A percentile compares a stretch with the other conserved stretches of the same genome.
Evolutionary conservation across 2,888 invertebrate genomes (phyloP).

Genomic region (Drosophila crucigera): DNA sequence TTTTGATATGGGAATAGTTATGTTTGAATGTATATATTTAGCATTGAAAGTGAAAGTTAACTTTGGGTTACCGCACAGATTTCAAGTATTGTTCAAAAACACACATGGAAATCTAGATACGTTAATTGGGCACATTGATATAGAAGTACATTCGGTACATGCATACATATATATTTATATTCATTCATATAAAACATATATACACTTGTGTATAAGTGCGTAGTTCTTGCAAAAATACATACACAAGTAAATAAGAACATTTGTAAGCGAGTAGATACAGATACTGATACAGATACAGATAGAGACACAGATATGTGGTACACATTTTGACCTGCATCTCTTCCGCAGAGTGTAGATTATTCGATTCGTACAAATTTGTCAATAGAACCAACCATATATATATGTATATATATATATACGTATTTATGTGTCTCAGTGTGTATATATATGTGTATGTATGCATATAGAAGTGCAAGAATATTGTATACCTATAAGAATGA

Average conservation of each 20-base stretch:
- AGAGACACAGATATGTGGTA: neutral
- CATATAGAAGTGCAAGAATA: neutral
- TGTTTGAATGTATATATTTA: slow-evolving; percentile 6
- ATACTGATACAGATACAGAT: neutral
- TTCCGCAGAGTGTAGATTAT: neutral
- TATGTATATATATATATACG: neutral
- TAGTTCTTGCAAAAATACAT: neutral
- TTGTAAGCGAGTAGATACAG: neutral
- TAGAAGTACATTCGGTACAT: slow-evolving; percentile 20
- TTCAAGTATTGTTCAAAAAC: slow-evolving; percentile 45
- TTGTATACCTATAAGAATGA: slow-evolving; percentile 36
- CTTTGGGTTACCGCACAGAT: slow-evolving; percentile 75
- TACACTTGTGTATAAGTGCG: slow-evolving; percentile 18
- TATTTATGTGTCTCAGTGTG: neutral
- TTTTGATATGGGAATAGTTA: neutral
- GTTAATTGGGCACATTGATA: slow-evolving; percentile 67
- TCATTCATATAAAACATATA: slow-evolving; percentile 3
- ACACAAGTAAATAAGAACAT: neutral
- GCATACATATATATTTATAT: slow-evolving; percentile 2
- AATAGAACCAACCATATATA: neutral
- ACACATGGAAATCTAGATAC: slow-evolving; percentile 61
- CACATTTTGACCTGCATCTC: neutral
- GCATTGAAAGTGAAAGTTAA: slow-evolving; percentile 76
- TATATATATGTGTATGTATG: neutral
- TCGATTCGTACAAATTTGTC: neutral